Evolutionary conservation across 1,140 invertebrate genomes (phyloP), one percentile per base, ranked within the genome.

Genomic region (Brachionus asplanchnoidis): DNA sequence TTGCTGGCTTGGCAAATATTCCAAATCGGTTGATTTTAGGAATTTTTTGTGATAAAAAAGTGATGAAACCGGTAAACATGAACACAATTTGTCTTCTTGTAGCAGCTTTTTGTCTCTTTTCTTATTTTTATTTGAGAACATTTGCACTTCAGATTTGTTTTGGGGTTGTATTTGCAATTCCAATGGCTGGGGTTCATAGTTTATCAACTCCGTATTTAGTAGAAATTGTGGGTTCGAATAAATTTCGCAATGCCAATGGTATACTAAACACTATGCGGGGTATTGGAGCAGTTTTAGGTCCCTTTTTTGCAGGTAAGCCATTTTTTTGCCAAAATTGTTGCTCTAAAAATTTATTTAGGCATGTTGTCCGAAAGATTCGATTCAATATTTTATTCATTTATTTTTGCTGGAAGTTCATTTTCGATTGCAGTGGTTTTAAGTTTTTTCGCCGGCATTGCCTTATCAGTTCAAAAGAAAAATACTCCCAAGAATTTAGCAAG

Each of bases 1-100:
- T 93, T 11, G 98, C 98, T 87, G 97, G 91, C 1, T 89, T 91
- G 20, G 87, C 88, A 14, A 91, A 91, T 85, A 91, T 89, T 4
- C 84, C 89, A 12, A 95, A 96, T 40, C 86, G 88, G 14, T 85
- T 88, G 26, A 32, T 88, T n/a, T 90, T 89, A 77, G 88, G 88
- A 32, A 88, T 75, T 42, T 75, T 90, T 17, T 88, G 87, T 91
- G 95, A 88, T 93, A 96, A 83, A 80, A 65, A 65, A 56, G 20
- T 80, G 7, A 23, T 56, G n/a, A 80, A 50, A 60, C 42, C 77
- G 20, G 40, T 80, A 6, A 2, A 56, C 44, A 56, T 80, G 77
- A 80, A 80, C 44, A 80, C 77, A 36, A 32, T 80, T 36, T 80
- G 77, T 40, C 28, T 80, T 36, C 20, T 80, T 17, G 17, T 80